Base-by-base conservation (phyloP, 2,797 vertebrate genomes). In the Australoheros facetus region DNA sequence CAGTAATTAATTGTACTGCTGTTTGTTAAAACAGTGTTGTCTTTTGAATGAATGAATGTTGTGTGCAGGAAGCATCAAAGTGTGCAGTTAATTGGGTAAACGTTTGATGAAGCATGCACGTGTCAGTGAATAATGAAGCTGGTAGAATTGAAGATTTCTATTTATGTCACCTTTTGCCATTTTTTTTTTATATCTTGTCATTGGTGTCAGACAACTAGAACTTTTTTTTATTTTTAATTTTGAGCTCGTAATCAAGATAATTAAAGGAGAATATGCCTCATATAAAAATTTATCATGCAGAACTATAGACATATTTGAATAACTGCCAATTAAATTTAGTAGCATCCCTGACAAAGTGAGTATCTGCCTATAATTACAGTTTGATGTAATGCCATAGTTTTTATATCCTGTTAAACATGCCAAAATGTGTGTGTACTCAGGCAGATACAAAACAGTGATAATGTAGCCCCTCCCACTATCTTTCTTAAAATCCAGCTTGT, bases 51-150 rank as follows among this genome's bases (percentile, higher is more conserved):
- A 23, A 23, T 23, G 39, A 48, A 53, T 21, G 45, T 66, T 21
- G 62, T 66, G 23, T 8, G 11, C 1, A 28, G 23, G 5, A 28
- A 28, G 62, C 39, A 17, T 48, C 2, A 56, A 55, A 53, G 21
- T 80, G 73, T 17, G 16, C 5, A 6, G 3, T 8, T 77, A 83
- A 81, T 56, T 83, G 66, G 73, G 78, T 79, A 21, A 75, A 81
- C 1, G 4, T 32, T 21, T 54, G 55, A 48, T 34, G 28, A 64
- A 81, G 57, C 39, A 72, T 60, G 72, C 58, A 53, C 32, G 8
- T 30, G 71, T 79, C 76, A 72, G 5, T 56, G 17, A 53, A 53
- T 19, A n/a, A 53, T 53, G 51, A 53, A 70, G 32, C 56, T 54
- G 59, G n/a, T 53, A 2, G 54, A 78, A 4, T 56, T 56, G 4